These are phyloP conservation scores for Caranx ignobilis DNA, from an alignment of 2,113 vertebrate genomes.

Conservation along the genomic window DNA sequence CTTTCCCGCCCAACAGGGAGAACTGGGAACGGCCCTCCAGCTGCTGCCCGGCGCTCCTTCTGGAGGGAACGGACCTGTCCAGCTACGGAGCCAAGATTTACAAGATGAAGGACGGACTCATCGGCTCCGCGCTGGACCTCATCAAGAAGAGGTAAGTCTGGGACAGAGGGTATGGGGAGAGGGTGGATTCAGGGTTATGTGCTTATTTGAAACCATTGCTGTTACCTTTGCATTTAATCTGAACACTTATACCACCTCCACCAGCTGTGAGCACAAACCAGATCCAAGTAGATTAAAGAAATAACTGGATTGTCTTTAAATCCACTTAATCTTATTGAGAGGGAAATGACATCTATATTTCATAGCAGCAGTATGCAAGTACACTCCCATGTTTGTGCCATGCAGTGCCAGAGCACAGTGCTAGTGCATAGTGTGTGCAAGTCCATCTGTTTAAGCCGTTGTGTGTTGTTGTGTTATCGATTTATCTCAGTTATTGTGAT, in stretches of 20 bases:
- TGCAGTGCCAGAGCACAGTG: background rate
- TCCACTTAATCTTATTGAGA: slow-evolving; percentile 36
- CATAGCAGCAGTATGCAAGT: background rate
- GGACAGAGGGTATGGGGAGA: background rate
- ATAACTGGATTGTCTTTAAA: slow-evolving; percentile 20
- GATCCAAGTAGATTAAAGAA: background rate
- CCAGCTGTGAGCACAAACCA: too few relatives aligned
- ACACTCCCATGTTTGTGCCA: slow-evolving; percentile 13
- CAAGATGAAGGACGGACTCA: slow-evolving; percentile 91
- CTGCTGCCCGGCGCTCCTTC: slow-evolving; percentile 90
- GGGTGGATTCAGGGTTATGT: background rate
- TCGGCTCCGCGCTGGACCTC: slow-evolving; percentile 91
- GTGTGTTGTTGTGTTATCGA: slow-evolving; percentile 62
- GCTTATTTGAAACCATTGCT: background rate
- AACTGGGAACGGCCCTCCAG: slow-evolving; percentile 85
- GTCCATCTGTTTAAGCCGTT: slow-evolving; percentile 43
- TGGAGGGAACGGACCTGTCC: slow-evolving; percentile 90
- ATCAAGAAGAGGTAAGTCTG: slow-evolving; percentile 92
- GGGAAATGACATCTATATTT: slow-evolving; percentile 31
- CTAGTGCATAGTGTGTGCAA: slow-evolving; percentile 15
- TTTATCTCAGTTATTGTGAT: slow-evolving; percentile 72
- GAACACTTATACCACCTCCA: background rate
- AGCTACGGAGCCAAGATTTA: slow-evolving; percentile 91
- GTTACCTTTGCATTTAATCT: background rate
- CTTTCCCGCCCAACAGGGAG: slow-evolving; percentile 77